Conservation (phyloP, 2,113 vertebrate genomes). For the Climacteris rufus region DNA sequence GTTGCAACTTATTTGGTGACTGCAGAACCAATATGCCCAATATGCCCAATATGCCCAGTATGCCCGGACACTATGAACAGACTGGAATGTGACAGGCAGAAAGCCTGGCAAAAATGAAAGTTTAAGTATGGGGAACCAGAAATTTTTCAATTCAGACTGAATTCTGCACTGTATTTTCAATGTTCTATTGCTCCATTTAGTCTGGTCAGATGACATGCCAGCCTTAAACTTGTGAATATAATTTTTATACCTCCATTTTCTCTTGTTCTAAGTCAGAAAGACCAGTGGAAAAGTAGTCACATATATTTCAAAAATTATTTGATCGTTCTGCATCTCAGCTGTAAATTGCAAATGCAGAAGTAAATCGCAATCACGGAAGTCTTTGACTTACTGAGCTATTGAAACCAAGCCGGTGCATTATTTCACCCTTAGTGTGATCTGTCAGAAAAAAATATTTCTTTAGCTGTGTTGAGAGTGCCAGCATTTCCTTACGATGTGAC, state of each 20-base stretch:
- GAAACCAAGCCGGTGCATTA: background rate
- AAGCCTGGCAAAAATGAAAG: background rate
- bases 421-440: background rate
- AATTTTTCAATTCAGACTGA: background rate
- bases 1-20: background rate
- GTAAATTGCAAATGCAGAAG: background rate
- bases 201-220: background rate
- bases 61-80: background rate
- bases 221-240: background rate
- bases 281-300: background rate
- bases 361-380: background rate
- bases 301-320: background rate
- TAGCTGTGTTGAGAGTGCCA: background rate
- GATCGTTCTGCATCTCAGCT: background rate
- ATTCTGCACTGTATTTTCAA: background rate
- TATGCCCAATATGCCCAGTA: no score
- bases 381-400: background rate
- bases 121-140: background rate
- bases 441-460: background rate
- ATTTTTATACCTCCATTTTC: background rate
- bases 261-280: background rate
- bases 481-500: background rate
- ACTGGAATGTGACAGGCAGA: background rate
- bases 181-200: background rate
- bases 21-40: background rate